Conservation (phyloP, 30 jellyfish, hydroid and myxozoan species). For the Hydractinia echinata region DNA sequence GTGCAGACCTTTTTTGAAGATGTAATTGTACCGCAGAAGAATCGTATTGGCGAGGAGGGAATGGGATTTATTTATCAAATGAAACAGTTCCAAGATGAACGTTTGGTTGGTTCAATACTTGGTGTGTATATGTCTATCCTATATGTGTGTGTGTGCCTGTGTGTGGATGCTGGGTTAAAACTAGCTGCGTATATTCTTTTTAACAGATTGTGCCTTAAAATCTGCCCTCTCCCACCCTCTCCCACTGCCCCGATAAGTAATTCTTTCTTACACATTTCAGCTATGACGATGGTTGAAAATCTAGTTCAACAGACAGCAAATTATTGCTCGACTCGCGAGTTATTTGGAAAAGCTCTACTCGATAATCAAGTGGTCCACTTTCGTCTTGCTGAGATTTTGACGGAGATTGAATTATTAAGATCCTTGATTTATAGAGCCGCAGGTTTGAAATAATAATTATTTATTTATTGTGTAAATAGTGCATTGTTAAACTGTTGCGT, state of each 20-base stretch:
- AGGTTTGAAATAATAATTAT: conserved; percentile 38
- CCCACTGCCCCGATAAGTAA: not conserved
- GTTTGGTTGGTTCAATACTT: conserved; percentile 70
- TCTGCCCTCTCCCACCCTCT: not conserved
- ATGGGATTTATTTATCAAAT: conserved; percentile 89
- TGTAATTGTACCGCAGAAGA: conserved; percentile 94
- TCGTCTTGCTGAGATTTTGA: conserved; percentile 76
- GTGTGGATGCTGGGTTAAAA: too few relatives aligned
- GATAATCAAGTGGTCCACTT: conserved; percentile 92
- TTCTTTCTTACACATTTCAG: conserved; percentile 28
- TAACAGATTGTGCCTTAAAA: too few relatives aligned
- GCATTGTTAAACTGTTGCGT: too few relatives aligned
- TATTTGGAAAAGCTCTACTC: conserved; percentile 87
- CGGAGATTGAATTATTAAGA: conserved; percentile 84
- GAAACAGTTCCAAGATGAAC: conserved; percentile 95
- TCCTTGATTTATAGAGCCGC: conserved; percentile 87
- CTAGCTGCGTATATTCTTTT: too few relatives aligned
- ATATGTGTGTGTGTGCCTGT: too few relatives aligned
- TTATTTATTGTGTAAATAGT: not conserved
- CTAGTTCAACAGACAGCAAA: conserved; percentile 84
- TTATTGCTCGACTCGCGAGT: conserved; percentile 70
- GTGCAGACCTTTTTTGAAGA: conserved; percentile 93
- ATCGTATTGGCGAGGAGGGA: conserved; percentile 96
- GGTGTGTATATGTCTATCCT: conserved; percentile 35
- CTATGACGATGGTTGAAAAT: conserved; percentile 56